Conservation (phyloP, 2,888 invertebrate species). For the Spicauda simplicius region DNA sequence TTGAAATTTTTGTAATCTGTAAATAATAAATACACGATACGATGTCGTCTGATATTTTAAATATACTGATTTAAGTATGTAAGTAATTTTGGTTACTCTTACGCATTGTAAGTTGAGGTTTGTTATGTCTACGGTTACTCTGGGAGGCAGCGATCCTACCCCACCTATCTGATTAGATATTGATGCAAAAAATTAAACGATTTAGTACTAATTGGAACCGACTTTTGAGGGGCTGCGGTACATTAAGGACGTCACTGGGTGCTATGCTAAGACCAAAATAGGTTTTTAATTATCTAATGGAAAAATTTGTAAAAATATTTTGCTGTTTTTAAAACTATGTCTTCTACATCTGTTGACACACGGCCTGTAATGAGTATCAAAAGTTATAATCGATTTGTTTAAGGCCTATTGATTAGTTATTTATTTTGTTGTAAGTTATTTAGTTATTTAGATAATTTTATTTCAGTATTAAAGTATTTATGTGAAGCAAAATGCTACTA, state of each 20-base stretch:
- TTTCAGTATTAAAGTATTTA: constrained; percentile 22
- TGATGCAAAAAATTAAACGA: neutral
- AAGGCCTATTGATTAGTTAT: constrained; percentile 23
- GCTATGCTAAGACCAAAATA: constrained; percentile 77
- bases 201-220: neutral
- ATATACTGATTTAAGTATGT: constrained; percentile 6
- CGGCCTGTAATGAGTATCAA: constrained; percentile 41
- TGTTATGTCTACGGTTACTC: neutral
- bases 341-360: constrained; percentile 31
- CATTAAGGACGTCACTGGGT: constrained; percentile 59
- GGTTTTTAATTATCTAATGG: constrained; percentile 45
- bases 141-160: constrained; percentile 21
- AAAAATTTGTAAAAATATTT: constrained; percentile 33
- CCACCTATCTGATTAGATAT: constrained; percentile 15
- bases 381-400: constrained; percentile 42
- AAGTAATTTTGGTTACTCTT: constrained; percentile 11
- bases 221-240: constrained; percentile 47
- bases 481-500: neutral
- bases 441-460: constrained; percentile 23
- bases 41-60: constrained; percentile 22
- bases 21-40: constrained; percentile 4
- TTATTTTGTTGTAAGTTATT: constrained; percentile 16
- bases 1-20: constrained; percentile 16
- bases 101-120: constrained; percentile 1
- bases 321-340: constrained; percentile 28